Conservation (phyloP, 2,888 invertebrate genomes). For the Metacarcinus magister region DNA sequence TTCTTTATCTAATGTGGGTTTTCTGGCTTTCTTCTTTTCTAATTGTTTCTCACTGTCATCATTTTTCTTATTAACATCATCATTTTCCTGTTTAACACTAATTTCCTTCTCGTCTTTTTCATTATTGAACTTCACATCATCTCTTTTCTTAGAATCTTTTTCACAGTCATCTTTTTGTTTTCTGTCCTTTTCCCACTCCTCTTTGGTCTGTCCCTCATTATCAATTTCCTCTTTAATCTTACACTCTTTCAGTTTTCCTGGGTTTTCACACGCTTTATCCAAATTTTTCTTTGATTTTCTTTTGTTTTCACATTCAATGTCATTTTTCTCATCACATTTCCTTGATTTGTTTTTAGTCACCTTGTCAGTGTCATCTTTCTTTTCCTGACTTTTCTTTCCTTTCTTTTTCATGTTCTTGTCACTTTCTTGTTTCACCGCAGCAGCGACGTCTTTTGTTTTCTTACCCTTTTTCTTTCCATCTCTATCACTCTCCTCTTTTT, state of each 20-base stretch:
- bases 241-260: conserved; percentile 54
- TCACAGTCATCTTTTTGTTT: conserved; percentile 62
- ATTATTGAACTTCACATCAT: background rate
- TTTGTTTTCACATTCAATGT: conserved; percentile 60
- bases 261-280: conserved; percentile 51
- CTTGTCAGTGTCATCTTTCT: conserved; percentile 57
- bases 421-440: conserved; percentile 51
- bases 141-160: conserved; percentile 47
- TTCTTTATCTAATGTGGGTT: conserved; percentile 50
- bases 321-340: conserved; percentile 54
- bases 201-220: conserved; percentile 54
- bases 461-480: conserved; percentile 72
- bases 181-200: conserved; percentile 50
- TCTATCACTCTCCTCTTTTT: conserved; percentile 71
- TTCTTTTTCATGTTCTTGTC: conserved; percentile 66
- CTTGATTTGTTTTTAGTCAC: conserved; percentile 66
- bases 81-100: conserved; percentile 3
- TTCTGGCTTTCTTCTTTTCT: conserved; percentile 60
- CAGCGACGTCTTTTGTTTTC: conserved; percentile 46
- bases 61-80: conserved; percentile 58
- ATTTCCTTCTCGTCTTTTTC: conserved; percentile 45
- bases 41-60: conserved; percentile 53
- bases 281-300: conserved; percentile 54
- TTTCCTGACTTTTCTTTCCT: conserved; percentile 56
- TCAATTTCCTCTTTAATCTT: conserved; percentile 47